Base-by-base conservation (phyloP, 2,888 invertebrate species). In the Xylocampa areola region DNA sequence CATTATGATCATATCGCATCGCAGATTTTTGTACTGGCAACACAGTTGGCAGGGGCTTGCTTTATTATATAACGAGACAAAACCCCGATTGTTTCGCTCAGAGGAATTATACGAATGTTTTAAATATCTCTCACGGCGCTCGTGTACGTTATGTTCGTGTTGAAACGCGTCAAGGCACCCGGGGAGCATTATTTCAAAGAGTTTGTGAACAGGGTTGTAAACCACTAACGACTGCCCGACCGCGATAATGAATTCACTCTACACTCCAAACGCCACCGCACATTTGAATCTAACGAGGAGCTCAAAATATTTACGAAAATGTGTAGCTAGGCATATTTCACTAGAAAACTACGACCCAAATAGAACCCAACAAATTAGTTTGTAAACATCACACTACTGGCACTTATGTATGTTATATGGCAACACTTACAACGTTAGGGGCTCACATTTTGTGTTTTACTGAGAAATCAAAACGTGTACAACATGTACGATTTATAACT, bases 211-310 rank as follows among this genome's bases (percentile, higher is more conserved):
- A 85, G 82, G 81, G 85, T 85, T 84, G 88, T 89, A 86, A 90
- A 89, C 90, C 89, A 81, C 91, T 91, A 91, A 91, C 90, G 90
- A 90, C 89, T 88, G 87, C 86, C 84, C 86, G 82, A 85, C 89
- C 88, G 82, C 88, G 81, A 85, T 90, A 90, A 91, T 91, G 91
- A 91, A 90, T 90, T 88, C 90, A 84, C 85, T 85, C 85, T 79
- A 82, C 84, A 84, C 88, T 84, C 83, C 80, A 81, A 82, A 85
- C 82, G 76, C 68, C 82, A 81, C 79, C 85, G 80, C 82, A 78
- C 77, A 79, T 83, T 84, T 81, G 79, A 81, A 78, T 81, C 79
- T 81, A 83, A 82, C 76, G 81, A 80, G 79, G 64, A 73, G 50
- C 60, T 75, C 65, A 73, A 78, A 79, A 77, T 78, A 80, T 80